Conservation (phyloP, 2,113 vertebrate genomes). For the Lepus timidus region DNA sequence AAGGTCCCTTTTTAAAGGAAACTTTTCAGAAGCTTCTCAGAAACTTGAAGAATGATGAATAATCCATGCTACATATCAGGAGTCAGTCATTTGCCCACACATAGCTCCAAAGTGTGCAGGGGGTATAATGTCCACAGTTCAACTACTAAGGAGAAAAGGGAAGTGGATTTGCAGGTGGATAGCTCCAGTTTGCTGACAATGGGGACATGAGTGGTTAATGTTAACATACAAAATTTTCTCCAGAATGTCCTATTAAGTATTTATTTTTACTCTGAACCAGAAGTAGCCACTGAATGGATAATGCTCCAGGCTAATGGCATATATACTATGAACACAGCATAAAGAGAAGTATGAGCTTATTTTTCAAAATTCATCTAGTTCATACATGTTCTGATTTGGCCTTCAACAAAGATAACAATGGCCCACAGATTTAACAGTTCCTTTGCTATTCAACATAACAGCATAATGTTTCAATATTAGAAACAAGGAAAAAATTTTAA, state of each 20-base stretch:
- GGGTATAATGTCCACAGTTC: background rate
- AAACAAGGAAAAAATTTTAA: conserved; percentile 41
- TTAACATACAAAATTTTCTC: background rate
- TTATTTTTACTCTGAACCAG: background rate
- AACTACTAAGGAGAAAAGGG: background rate
- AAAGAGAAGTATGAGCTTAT: background rate
- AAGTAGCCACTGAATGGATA: background rate
- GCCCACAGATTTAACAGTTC: background rate
- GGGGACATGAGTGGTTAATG: background rate
- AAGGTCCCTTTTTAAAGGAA: background rate
- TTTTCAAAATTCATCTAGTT: conserved; percentile 41
- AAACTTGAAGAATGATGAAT: background rate
- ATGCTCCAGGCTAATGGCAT: background rate
- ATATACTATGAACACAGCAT: background rate
- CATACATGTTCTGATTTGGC: conserved; percentile 24
- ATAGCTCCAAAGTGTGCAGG: background rate
- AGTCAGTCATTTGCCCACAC: background rate
- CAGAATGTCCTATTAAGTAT: background rate
- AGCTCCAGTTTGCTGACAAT: background rate
- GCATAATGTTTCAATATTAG: conserved; percentile 62
- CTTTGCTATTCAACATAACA: background rate
- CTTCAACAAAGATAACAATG: conserved; percentile 11
- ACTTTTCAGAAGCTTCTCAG: background rate
- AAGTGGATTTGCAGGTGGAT: background rate
- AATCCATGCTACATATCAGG: fast-evolving